A percentile compares a stretch with the other conserved stretches of the same genome.
phyloP scores from a whole-genome alignment of 2,113 vertebrate genomes.

The Gallinago media region DNA sequence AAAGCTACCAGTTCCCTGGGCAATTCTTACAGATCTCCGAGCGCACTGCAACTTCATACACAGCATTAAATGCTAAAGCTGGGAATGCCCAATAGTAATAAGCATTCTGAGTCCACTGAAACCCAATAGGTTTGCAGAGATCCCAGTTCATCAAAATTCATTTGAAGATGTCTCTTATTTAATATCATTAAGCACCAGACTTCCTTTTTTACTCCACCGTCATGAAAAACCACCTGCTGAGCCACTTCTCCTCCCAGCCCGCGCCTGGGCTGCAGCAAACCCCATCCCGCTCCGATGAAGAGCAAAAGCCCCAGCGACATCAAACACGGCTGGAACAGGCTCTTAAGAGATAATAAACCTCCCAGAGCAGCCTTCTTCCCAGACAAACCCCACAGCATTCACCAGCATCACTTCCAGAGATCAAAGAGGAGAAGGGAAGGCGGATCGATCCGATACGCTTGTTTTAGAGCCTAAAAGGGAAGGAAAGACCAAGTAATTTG shows the following conservation, averaged over 20 bases:
- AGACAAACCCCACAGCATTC: neutral
- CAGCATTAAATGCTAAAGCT: neutral
- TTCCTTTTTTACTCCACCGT: neutral
- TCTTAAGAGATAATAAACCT: constrained; percentile 2
- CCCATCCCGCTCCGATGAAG: neutral
- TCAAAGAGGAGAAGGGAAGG: neutral
- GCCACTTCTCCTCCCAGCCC: neutral
- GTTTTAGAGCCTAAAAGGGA: neutral
- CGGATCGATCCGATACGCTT: neutral
- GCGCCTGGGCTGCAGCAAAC: neutral
- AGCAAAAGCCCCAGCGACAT: neutral
- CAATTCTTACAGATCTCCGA: neutral
- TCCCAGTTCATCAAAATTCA: neutral
- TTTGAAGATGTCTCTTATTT: neutral
- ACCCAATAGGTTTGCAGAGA: neutral
- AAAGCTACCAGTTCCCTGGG: neutral
- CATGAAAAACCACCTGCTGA: neutral
- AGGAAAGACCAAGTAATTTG: neutral
- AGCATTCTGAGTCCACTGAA: neutral
- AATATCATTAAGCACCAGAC: neutral
- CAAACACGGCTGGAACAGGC: neutral
- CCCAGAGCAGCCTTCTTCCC: neutral
- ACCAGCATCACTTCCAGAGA: neutral
- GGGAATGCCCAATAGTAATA: neutral
- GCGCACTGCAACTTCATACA: rapidly evolving